Conservation (phyloP, 2,113 vertebrate species). For the Axis porcinus region DNA sequence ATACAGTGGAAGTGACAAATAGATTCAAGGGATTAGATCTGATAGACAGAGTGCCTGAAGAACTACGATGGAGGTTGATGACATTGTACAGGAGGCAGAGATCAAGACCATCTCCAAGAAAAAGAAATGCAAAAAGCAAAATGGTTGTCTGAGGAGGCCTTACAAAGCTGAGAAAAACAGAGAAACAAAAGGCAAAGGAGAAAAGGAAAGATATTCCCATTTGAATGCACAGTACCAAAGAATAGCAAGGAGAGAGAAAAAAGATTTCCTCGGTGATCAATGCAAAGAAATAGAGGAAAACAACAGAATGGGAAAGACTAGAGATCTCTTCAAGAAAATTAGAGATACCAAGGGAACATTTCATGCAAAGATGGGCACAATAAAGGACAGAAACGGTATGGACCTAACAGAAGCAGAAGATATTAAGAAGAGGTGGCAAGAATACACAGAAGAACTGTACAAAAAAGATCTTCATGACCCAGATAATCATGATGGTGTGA, state of each 20-base stretch:
- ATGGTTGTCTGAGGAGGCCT: neutral
- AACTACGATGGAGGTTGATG: rapidly evolving
- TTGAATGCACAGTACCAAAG: neutral
- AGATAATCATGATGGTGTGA: neutral
- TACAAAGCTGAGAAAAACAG: neutral
- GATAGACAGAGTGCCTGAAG: neutral
- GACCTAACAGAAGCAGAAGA: neutral
- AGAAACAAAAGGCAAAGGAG: neutral
- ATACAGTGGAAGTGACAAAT: neutral
- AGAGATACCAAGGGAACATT: neutral
- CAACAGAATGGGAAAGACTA: neutral
- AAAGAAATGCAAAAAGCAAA: neutral
- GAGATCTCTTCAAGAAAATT: neutral
- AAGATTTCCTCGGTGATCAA: neutral
- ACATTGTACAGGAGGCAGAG: neutral
- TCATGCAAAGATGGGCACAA: neutral
- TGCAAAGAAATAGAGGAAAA: neutral
- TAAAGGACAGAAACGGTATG: neutral
- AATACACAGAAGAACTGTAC: neutral
- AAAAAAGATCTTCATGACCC: neutral
- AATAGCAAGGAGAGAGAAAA: neutral
- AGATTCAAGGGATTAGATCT: neutral
- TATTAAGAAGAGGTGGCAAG: neutral
- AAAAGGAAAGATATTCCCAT: neutral
- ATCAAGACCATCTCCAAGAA: neutral